Evolutionary conservation across 2,888 invertebrate genomes (phyloP), one percentile per base, ranked within the genome.

Genomic region (Drosophila lutescens): DNA sequence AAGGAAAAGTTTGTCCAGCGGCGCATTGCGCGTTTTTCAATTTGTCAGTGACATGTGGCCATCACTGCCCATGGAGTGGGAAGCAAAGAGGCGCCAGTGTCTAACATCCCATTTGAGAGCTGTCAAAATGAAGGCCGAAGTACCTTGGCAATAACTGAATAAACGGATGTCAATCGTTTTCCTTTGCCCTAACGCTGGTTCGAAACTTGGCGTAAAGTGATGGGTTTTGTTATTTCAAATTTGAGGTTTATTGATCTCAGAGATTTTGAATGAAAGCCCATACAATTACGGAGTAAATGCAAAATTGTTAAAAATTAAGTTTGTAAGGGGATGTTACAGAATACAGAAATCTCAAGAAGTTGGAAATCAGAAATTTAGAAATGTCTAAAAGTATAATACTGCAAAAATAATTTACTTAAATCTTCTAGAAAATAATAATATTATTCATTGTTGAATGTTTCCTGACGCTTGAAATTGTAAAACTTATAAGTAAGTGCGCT

Each of bases 1-100:
- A 71, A 70, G 62, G 55, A 79, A 69, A 81, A 73, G 82, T 82
- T 82, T 82, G 69, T 77, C 68, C 65, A 75, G 65, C 66, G 55
- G 54, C 75, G 77, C 82, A 62, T 71, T 69, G 72, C 70, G 77
- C 66, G 67, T 76, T 82, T 82, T 86, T 76, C 80, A 83, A 80
- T 84, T 82, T 74, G 74, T 15, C 75, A 57, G 77, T 67, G 50
- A 67, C 77, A 76, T 57, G 61, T 69, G 44, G 40, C 40, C 38
- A 36, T 30, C 55, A 34, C n/a, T 4, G 4, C 3, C 3, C 26
- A 13, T 41, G 30, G 32, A 36, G 44, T n/a, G 43, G 51, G 26
- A 1, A 0, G 8, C 3, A 47, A 47, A 6, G 47, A 7, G 49
- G 23, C 9, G 13, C 9, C 20, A 8, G 30, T 13, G 56, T 12